phyloP scores from a whole-genome alignment of 2,113 vertebrate genomes.

The Seriola dumerili region DNA sequence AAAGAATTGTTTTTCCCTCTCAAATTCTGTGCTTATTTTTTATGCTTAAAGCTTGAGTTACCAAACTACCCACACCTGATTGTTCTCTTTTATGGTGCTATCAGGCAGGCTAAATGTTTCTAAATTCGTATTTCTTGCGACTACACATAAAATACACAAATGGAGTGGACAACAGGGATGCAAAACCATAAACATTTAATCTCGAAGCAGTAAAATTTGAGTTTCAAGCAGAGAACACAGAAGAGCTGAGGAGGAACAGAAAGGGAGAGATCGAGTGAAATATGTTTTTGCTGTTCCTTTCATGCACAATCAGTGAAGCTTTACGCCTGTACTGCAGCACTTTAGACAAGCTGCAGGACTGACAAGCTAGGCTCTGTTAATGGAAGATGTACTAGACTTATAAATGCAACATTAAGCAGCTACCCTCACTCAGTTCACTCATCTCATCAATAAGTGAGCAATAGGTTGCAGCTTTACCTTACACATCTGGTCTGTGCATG shows the following conservation, averaged over 20 bases:
- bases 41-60: not conserved
- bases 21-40: not conserved
- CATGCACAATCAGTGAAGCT: conserved; percentile 29
- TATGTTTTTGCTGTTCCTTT: conserved; percentile 28
- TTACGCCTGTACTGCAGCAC: conserved; percentile 25
- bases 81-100: not conserved
- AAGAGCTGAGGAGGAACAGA: too few relatives aligned
- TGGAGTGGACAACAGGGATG: conserved; percentile 24
- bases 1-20: not conserved
- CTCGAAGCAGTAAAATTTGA: conserved; percentile 4
- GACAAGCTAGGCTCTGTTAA: conserved; percentile 8
- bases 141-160: conserved; percentile 13
- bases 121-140: not conserved
- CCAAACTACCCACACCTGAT: not conserved
- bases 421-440: not conserved
- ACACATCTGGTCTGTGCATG: not conserved
- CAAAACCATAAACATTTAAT: conserved; percentile 39
- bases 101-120: not conserved
- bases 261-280: not conserved
- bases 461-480: conserved; percentile 28
- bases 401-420: conserved; percentile 35
- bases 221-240: not conserved
- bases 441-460: conserved; percentile 24
- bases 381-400: conserved; percentile 16
- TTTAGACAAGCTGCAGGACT: conserved; percentile 21